A percentile compares a stretch with the other conserved stretches of the same genome.
These are phyloP conservation scores for Formica aserva DNA, from an alignment of 2,888 invertebrate species.

Conservation along the genomic window DNA sequence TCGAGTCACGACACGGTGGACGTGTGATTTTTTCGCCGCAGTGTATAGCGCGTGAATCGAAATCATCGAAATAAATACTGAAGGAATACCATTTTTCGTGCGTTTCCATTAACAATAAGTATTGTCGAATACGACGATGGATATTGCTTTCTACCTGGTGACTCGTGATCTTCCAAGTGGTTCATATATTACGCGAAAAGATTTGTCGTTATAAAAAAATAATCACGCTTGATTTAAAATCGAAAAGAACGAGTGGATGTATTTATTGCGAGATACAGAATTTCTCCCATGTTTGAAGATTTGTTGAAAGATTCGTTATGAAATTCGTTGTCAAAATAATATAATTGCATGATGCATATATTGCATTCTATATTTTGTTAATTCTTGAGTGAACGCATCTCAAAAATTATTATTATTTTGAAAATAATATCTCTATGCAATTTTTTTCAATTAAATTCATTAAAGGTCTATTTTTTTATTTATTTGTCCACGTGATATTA, in stretches of 20 bases:
- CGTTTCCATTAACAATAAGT: neutral
- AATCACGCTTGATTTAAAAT: neutral
- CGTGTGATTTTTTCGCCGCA: neutral
- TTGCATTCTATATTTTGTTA: neutral
- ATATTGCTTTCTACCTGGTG: conserved; percentile 15
- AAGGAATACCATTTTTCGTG: neutral
- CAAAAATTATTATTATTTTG: neutral
- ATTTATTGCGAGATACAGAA: neutral
- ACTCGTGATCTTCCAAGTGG: neutral
- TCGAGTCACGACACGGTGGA: neutral
- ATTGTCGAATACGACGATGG: conserved; percentile 20
- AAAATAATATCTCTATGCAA: neutral
- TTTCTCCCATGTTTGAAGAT: neutral
- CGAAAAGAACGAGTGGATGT: neutral
- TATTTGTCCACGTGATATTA: neutral
- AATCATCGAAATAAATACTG: neutral
- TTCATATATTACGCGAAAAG: neutral
- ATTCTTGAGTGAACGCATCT: neutral
- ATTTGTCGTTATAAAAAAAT: neutral
- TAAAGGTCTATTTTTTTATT: too few relatives aligned
- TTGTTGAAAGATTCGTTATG: too few relatives aligned
- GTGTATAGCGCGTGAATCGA: neutral
- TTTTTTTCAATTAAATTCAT: neutral
- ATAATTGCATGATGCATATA: neutral
- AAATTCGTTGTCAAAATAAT: neutral